These are phyloP conservation scores for Macrotus californicus DNA, from an alignment of 2,113 vertebrate species.

Conservation along the genomic window DNA sequence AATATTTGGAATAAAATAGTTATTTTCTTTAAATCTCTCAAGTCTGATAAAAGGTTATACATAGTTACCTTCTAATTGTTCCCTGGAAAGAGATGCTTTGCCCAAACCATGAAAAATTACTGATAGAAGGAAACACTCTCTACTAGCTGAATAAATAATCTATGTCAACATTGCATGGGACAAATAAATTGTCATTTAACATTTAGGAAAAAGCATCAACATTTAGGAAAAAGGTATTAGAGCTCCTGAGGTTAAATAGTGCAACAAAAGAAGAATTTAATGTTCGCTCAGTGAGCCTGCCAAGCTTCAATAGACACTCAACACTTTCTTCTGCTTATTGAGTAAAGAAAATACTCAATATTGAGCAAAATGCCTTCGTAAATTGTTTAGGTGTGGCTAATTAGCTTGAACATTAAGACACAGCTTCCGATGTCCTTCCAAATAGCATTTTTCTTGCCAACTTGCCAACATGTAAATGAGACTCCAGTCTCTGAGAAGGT, in stretches of 20 bases:
- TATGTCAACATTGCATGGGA: not conserved
- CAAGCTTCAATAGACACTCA: constrained; percentile 17
- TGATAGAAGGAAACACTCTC: not conserved
- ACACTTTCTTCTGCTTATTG: not conserved
- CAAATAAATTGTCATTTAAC: not conserved
- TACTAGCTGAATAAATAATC: constrained; percentile 17
- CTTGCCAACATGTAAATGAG: not conserved
- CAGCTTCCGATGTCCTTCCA: not conserved
- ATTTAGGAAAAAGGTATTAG: not conserved
- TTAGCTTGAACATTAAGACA: not conserved
- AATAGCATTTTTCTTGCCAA: not conserved
- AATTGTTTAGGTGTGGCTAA: constrained; percentile 24
- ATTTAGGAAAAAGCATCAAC: constrained; percentile 5
- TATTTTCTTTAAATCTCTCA: constrained; percentile 24
- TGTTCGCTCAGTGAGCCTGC: not conserved
- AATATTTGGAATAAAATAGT: constrained; percentile 18
- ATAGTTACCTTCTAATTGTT: not conserved
- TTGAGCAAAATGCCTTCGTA: constrained; percentile 10
- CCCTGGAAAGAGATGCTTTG: not conserved
- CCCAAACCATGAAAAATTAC: constrained; percentile 5
- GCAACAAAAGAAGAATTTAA: not conserved
- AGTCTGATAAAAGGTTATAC: not conserved
- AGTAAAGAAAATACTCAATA: not conserved
- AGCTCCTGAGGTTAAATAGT: not conserved
- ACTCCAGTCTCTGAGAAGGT: constrained; percentile 19